Base-by-base conservation (phyloP, 2,113 vertebrate species). In the Lophius piscatorius region DNA sequence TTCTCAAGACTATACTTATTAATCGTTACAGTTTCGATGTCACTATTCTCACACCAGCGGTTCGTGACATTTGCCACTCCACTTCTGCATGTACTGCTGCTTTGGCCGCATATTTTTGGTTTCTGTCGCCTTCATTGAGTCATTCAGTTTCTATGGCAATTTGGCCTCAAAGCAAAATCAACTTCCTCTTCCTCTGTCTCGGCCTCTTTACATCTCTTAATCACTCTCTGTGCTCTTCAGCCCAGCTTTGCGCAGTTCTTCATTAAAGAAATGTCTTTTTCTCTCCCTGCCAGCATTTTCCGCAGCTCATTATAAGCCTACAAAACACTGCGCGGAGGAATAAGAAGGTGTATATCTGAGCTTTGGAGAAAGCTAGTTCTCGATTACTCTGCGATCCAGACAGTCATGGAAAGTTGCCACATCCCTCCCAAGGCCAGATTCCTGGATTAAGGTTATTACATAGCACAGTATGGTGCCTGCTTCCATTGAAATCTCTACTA, bases 191-290 rank as follows among this genome's bases (percentile, higher is more conserved):
- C 2, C 40, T 75, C 48, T 3, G 16, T 63, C 49, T 71, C 64
- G 18, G 51, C 51, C 39, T 24, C 42, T 17, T 39, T 60, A 42
- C 39, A 21, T 22, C 34, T 47, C 52, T 54, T 38, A 63, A 26
- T 60, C 36, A 5, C 59, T 78, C 51, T 51, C n/a, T 68, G 8
- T 58, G 62, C 63, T 84, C 68, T 13, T 57, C 50, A 76, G 76
- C 76, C 82, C 83, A 82, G 57, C 56, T 76, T 72, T 62, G 73
- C 69, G 68, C 85, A 82, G 85, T 78, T 86, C 83, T 87, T 86
- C 82, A 90, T 90, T 88, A 88, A 82, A 81, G 48, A 46, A 1
- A 16, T 57, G 65, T 84, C 79, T 84, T 83, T 82, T 78, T 65
- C 77, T 11, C 84, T 80, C 78, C 36, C 54, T 84, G 85, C 83